These are phyloP conservation scores for Tetraneura akinire DNA, from an alignment of 1,140 invertebrate species.

Conservation along the genomic window DNA sequence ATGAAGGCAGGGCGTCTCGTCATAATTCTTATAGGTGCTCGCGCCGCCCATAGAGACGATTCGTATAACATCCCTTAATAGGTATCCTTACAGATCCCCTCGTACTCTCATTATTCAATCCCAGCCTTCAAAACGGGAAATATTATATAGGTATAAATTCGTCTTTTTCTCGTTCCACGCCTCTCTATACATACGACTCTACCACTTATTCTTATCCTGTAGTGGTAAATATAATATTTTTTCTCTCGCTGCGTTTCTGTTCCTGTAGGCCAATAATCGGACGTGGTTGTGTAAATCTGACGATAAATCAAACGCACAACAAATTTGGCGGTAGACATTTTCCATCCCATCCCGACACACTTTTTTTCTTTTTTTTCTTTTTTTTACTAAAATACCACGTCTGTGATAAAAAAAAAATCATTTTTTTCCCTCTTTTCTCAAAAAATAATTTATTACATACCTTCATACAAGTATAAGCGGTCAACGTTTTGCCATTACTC, in stretches of 20 bases:
- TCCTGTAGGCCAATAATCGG: constrained; percentile 44
- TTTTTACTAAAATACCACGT: not conserved
- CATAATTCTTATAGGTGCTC: constrained; percentile 40
- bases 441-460: not conserved
- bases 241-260: constrained; percentile 1
- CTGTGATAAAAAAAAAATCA: constrained; percentile 21
- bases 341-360: not conserved
- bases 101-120: constrained; percentile 39
- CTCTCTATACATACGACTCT: not conserved
- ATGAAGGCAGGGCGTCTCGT: not conserved
- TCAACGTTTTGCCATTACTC: constrained; percentile 11
- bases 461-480: not conserved
- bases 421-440: not conserved
- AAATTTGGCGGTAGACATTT: constrained; percentile 41
- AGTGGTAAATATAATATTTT: constrained; percentile 39
- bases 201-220: not conserved
- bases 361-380: constrained; percentile 29
- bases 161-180: not conserved
- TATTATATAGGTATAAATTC: not conserved
- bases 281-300: constrained; percentile 45
- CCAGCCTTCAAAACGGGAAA: constrained; percentile 31
- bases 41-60: constrained; percentile 17
- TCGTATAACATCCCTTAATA: constrained; percentile 47
- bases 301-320: constrained; percentile 50
- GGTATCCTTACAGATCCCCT: constrained; percentile 34